phyloP scores from a whole-genome alignment of 1,140 invertebrate species.

The Megalopta genalis region DNA sequence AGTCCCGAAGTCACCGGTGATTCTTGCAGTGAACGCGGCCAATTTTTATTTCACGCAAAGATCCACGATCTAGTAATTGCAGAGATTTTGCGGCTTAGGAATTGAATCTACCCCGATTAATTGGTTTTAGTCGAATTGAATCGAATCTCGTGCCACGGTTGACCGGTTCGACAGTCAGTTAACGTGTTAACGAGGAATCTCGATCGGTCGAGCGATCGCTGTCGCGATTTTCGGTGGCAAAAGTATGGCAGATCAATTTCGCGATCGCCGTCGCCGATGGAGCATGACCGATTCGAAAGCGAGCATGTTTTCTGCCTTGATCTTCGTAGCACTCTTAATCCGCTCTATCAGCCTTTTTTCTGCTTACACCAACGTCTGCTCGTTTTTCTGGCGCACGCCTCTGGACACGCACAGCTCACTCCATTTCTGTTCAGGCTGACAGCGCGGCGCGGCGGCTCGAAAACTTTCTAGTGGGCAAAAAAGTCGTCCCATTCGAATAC shows the following conservation, averaged over 20 bases:
- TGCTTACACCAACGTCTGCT: not conserved
- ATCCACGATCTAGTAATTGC: too few species aligned
- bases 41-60: too few species aligned
- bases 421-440: not conserved
- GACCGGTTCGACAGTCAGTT: conserved; percentile 38
- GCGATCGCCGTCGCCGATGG: conserved; percentile 37
- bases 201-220: conserved; percentile 4
- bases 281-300: conserved; percentile 47
- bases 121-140: too few species aligned
- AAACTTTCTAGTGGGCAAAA: conserved; percentile 50
- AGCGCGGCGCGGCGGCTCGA: not conserved
- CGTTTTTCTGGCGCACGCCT: conserved; percentile 20
- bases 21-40: too few species aligned
- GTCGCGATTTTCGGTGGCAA: conserved; percentile 54
- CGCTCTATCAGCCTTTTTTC: conserved; percentile 26
- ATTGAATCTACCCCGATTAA: too few species aligned
- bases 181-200: conserved; percentile 60
- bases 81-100: too few species aligned
- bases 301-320: conserved; percentile 29
- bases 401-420: conserved; percentile 21
- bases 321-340: conserved; percentile 14
- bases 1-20: too few species aligned
- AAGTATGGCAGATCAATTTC: conserved; percentile 58
- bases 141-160: conserved; percentile 4
- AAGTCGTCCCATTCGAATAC: conserved; percentile 35